Evolutionary conservation across 2,113 vertebrate genomes (phyloP).

Genomic region (Brachyhypopomus gauderio): DNA sequence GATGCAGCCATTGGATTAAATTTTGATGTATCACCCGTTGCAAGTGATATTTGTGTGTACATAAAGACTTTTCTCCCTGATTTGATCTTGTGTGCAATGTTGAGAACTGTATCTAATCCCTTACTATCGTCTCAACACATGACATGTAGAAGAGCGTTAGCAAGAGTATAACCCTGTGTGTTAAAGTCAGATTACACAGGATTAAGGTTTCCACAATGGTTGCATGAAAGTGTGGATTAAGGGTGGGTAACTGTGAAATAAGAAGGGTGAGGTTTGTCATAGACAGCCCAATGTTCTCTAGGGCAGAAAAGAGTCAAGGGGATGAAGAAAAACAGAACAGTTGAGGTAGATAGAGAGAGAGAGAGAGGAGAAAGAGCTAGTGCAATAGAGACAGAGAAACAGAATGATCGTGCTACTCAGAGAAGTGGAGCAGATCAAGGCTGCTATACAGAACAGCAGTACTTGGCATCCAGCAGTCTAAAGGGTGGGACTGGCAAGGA

Average conservation of each 20-base stretch:
- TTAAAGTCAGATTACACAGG: slow-evolving; percentile 38
- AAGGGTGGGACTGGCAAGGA: slow-evolving; percentile 46
- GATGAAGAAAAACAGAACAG: background rate
- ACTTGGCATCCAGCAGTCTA: slow-evolving; percentile 43
- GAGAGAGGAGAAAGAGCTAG: background rate
- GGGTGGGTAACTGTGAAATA: background rate
- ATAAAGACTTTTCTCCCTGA: background rate
- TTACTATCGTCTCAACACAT: background rate
- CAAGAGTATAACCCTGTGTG: background rate
- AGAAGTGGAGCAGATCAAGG: background rate
- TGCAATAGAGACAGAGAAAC: background rate
- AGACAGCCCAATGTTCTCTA: background rate
- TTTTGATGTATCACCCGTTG: background rate
- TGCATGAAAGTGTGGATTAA: slow-evolving; percentile 27
- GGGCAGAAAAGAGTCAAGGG: background rate
- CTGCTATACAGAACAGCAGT: slow-evolving; percentile 12
- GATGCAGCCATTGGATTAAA: background rate
- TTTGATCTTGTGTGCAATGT: background rate
- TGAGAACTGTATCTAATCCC: background rate
- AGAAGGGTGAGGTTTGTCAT: slow-evolving; percentile 7
- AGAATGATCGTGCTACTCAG: background rate
- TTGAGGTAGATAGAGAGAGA: background rate
- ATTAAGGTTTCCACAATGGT: slow-evolving; percentile 26
- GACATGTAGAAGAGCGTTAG: background rate
- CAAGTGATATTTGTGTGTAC: background rate